Conservation (phyloP, 2,113 vertebrate genomes). For the Passer montanus region DNA sequence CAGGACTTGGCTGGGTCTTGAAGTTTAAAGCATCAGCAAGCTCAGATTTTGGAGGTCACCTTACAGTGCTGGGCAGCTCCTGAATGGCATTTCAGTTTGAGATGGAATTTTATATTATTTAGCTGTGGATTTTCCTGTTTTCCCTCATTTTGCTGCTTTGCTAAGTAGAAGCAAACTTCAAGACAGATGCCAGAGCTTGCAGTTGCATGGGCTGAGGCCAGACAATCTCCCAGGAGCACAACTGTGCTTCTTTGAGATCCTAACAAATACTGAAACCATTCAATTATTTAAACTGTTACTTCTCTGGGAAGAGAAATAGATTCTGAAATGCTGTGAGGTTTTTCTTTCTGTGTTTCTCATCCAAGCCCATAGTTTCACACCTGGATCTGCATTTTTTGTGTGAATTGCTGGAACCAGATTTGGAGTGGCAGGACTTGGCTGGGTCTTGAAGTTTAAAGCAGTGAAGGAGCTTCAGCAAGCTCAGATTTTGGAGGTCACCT, state of each 20-base stretch:
- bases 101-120: too few relatives aligned
- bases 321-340: neutral
- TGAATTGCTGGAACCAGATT: neutral
- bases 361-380: neutral
- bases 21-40: too few relatives aligned
- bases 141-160: neutral
- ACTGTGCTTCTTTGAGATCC: neutral
- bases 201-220: neutral
- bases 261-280: neutral
- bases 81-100: too few relatives aligned
- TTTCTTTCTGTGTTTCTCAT: neutral
- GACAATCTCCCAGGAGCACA: neutral
- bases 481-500: neutral
- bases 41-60: too few relatives aligned
- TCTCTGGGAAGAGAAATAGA: neutral
- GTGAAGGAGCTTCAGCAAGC: neutral
- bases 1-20: too few relatives aligned
- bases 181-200: neutral
- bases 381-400: rapidly evolving
- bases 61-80: too few relatives aligned
- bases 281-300: neutral
- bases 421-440: neutral
- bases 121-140: neutral
- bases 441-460: neutral
- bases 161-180: neutral